Evolutionary conservation across 2,797 vertebrate genomes (phyloP).

Genomic region (Tokudaia muenninki): DNA sequence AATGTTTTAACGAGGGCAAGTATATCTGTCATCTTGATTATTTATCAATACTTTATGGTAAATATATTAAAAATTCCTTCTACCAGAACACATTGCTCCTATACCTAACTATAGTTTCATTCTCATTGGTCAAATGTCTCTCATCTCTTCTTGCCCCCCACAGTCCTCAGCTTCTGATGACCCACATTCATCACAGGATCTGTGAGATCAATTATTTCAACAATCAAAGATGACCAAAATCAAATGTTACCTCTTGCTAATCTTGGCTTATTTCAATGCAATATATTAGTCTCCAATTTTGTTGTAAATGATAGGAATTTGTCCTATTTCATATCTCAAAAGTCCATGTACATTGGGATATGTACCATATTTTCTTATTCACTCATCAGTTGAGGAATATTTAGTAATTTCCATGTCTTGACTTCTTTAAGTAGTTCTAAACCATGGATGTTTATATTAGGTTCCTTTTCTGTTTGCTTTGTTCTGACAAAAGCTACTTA

Average conservation of each 20-base stretch:
- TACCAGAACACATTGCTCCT: too few species aligned
- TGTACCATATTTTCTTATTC: neutral
- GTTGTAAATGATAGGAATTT: neutral
- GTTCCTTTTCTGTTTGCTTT: neutral
- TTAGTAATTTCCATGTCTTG: neutral
- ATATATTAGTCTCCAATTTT: neutral
- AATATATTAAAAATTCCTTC: neutral
- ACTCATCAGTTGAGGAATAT: neutral
- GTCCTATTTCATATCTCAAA: neutral
- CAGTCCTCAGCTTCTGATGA: neutral
- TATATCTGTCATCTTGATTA: too few species aligned
- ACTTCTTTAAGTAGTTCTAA: neutral
- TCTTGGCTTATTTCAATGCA: too few species aligned
- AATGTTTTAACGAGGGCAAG: neutral
- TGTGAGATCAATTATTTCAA: neutral
- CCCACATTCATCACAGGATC: fast-evolving
- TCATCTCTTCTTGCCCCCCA: too few species aligned
- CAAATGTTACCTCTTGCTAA: neutral
- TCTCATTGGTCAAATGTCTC: neutral
- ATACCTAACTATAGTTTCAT: neutral
- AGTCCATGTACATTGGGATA: neutral
- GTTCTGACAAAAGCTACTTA: neutral
- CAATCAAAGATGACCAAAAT: neutral
- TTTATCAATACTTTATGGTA: neutral
- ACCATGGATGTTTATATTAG: neutral